Conservation (phyloP, 1,140 invertebrate species). For the Druon quercuslanigerum region DNA sequence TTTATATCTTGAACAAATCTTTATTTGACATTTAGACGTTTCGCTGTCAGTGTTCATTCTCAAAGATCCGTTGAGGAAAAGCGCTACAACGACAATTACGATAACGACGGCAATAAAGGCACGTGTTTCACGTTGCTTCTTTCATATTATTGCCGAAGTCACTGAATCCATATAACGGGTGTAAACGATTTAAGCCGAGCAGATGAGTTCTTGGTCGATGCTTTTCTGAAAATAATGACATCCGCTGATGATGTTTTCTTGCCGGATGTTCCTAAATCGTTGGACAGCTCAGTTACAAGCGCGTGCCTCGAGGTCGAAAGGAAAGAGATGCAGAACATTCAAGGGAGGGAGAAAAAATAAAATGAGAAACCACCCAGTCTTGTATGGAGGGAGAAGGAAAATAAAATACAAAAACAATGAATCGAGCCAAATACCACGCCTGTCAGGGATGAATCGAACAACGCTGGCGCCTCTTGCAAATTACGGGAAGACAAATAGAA, state of each 20-base stretch:
- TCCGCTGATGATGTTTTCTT: not conserved
- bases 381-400: not conserved
- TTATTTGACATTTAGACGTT: conserved; percentile 13
- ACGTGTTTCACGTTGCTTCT: conserved; percentile 15
- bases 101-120: conserved; percentile 23
- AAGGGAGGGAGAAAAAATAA: not conserved
- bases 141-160: not conserved
- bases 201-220: not conserved
- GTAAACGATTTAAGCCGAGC: not conserved
- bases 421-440: not conserved
- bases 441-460: not conserved
- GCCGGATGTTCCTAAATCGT: not conserved
- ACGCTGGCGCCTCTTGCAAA: not conserved
- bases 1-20: conserved; percentile 24
- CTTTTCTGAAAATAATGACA: not conserved
- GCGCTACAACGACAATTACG: conserved; percentile 12
- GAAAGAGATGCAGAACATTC: not conserved
- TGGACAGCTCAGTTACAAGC: not conserved
- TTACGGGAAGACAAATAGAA: not conserved
- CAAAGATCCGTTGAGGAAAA: no score
- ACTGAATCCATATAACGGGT: not conserved
- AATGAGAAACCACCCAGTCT: not conserved
- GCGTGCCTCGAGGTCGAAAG: not conserved
- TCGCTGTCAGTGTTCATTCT: not conserved
- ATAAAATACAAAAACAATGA: not conserved